phyloP scores from a whole-genome alignment of 2,113 vertebrate genomes.

The Connochaetes taurinus region DNA sequence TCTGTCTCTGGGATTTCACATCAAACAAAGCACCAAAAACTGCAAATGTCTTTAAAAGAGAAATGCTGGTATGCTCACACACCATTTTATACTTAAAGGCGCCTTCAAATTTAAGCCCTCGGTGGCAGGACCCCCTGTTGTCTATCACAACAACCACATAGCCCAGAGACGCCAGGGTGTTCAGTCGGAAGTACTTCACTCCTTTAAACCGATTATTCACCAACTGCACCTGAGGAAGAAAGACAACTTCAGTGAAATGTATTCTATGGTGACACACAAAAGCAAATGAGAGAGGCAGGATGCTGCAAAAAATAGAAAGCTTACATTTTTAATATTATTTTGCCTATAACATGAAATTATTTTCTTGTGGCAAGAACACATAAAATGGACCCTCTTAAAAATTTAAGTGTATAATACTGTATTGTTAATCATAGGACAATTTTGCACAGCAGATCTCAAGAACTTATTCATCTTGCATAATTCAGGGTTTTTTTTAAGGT shows the following conservation, averaged over 20 bases:
- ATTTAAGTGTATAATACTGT: neutral
- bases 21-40: conserved; percentile 12
- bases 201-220: conserved; percentile 88
- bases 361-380: neutral
- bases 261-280: neutral
- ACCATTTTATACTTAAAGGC: conserved; percentile 90
- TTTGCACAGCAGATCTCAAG: neutral
- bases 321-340: neutral
- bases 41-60: neutral
- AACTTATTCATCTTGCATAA: neutral
- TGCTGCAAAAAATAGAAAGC: neutral
- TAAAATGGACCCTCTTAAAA: neutral
- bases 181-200: conserved; percentile 86
- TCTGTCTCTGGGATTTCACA: neutral
- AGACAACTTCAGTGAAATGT: conserved; percentile 18
- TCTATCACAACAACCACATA: conserved; percentile 86
- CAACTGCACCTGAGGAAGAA: conserved; percentile 82
- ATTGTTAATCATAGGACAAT: neutral
- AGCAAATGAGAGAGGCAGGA: neutral
- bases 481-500: neutral
- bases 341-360: conserved; percentile 5
- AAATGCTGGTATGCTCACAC: conserved; percentile 53
- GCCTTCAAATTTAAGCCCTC: conserved; percentile 87
- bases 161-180: conserved; percentile 84
- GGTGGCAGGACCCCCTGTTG: conserved; percentile 86